These are phyloP conservation scores for Cyprinella venusta DNA, from an alignment of 2,797 vertebrate species.

Conservation along the genomic window DNA sequence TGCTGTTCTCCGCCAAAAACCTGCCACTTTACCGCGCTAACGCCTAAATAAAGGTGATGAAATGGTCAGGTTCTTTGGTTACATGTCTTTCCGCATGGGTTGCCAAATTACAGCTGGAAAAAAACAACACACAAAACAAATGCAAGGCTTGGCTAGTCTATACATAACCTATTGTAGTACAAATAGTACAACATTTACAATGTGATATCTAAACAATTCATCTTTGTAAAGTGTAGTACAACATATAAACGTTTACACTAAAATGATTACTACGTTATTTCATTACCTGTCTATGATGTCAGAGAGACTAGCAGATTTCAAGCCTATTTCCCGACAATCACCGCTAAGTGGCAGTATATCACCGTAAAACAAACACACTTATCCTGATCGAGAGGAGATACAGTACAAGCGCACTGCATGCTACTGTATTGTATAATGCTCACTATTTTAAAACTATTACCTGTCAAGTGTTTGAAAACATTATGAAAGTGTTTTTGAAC, in stretches of 20 bases:
- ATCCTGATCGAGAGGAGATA: neutral
- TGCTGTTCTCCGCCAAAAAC: conserved; percentile 35
- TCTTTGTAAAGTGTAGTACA: neutral
- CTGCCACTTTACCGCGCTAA: conserved; percentile 14
- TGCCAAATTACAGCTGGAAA: neutral
- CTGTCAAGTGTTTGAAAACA: neutral
- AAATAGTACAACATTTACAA: neutral
- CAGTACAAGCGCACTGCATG: neutral
- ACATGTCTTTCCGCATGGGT: neutral
- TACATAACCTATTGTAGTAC: neutral
- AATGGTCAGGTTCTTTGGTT: neutral
- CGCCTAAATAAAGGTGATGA: neutral
- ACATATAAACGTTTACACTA: neutral
- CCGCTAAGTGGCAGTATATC: conserved; percentile 68
- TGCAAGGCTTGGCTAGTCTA: neutral
- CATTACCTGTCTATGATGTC: neutral
- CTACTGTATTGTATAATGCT: neutral
- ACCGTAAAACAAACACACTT: neutral
- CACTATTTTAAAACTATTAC: neutral
- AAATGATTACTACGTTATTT: neutral
- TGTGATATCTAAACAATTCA: neutral
- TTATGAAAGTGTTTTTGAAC: neutral
- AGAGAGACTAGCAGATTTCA: neutral
- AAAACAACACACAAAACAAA: too few species aligned
- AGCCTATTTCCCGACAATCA: neutral